A percentile compares a stretch with the other conserved stretches of the same genome.
Conservation (phyloP, 2,888 invertebrate species). For the Spilosoma lubricipeda region DNA sequence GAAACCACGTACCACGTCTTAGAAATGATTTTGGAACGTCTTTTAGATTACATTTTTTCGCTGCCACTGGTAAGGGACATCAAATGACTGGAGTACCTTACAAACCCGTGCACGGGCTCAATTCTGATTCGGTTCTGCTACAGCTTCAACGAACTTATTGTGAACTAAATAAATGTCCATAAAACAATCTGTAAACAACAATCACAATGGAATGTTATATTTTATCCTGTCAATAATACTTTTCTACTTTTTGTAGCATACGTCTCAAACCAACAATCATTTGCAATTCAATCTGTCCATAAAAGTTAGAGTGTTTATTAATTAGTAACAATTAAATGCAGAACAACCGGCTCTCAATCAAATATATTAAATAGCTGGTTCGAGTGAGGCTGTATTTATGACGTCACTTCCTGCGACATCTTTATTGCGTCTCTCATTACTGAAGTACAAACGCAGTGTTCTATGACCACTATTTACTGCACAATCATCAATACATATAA, state of each 20-base stretch:
- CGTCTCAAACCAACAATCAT: background rate
- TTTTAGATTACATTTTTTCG: too few relatives aligned
- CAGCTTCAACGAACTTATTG: too few relatives aligned
- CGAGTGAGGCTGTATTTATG: constrained; percentile 41
- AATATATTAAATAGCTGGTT: constrained; percentile 53
- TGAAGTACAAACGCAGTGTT: constrained; percentile 3
- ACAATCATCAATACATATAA: too few relatives aligned
- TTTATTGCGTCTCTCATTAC: constrained; percentile 43
- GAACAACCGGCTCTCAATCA: constrained; percentile 42
- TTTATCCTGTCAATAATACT: background rate
- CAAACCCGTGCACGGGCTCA: too few relatives aligned
- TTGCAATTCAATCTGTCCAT: background rate
- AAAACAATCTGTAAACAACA: too few relatives aligned
- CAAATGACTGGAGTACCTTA: too few relatives aligned
- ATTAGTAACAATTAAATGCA: constrained; percentile 10
- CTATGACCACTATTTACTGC: background rate
- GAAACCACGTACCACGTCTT: too few relatives aligned
- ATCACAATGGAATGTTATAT: too few relatives aligned
- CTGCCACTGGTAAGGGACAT: too few relatives aligned
- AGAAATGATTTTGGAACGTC: too few relatives aligned
- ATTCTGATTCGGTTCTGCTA: too few relatives aligned
- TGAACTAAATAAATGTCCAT: too few relatives aligned
- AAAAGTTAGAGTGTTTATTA: background rate
- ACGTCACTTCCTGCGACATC: constrained; percentile 46
- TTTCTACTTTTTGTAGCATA: background rate